A percentile compares a stretch with the other conserved stretches of the same genome.
phyloP scores from a whole-genome alignment of 2,797 vertebrate genomes.

The Typhlichthys eigenmanni region DNA sequence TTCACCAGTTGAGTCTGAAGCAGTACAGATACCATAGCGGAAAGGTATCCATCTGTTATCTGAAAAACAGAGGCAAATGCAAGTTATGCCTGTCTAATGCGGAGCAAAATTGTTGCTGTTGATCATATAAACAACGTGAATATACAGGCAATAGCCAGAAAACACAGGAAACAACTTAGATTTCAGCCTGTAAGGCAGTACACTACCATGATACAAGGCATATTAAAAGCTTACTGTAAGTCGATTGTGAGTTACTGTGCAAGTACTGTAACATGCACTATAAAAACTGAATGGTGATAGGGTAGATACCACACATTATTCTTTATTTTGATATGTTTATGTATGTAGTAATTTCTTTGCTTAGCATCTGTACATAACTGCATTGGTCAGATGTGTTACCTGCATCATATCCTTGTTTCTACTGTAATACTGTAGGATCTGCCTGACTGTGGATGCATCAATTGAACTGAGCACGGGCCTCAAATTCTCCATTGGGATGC shows the following conservation, averaged over 20 bases:
- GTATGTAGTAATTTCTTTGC: background rate
- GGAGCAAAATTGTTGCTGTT: background rate
- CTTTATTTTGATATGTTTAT: no score
- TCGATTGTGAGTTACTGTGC: no score
- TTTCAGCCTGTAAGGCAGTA: background rate
- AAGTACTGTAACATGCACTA: no score
- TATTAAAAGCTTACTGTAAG: no score
- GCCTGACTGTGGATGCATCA: conserved; percentile 63
- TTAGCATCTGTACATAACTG: background rate
- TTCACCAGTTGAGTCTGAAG: conserved; percentile 66
- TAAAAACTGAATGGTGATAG: background rate
- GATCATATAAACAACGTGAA: background rate
- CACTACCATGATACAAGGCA: background rate
- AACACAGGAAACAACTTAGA: no score
- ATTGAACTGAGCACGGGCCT: conserved; percentile 62
- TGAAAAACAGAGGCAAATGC: conserved; percentile 41
- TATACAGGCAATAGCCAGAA: background rate
- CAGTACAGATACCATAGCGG: conserved; percentile 72
- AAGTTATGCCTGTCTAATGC: background rate
- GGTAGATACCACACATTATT: background rate
- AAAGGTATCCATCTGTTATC: conserved; percentile 68
- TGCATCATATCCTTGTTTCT: conserved; percentile 62
- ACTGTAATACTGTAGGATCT: conserved; percentile 74
- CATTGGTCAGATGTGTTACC: conserved; percentile 48
- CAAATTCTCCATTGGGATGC: conserved; percentile 61